Evolutionary conservation across 2,113 vertebrate genomes (phyloP).

Genomic region (Crotalus tigris): DNA sequence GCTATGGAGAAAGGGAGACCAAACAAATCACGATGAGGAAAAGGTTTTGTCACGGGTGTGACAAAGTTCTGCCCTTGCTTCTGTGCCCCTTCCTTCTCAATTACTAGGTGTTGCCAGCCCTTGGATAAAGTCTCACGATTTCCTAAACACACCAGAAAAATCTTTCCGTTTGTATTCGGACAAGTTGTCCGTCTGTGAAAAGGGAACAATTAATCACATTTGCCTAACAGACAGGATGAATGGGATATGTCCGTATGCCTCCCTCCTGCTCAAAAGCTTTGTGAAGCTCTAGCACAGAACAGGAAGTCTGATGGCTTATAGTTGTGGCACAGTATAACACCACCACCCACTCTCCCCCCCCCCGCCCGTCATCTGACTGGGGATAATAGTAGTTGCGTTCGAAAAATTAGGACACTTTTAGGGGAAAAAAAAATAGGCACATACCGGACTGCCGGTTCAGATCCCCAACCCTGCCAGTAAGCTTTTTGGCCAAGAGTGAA

Average conservation of each 20-base stretch:
- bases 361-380: not conserved
- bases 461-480: not conserved
- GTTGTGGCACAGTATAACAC: not conserved
- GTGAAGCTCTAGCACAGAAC: not conserved
- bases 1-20: not conserved
- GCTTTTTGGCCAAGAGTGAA: not conserved
- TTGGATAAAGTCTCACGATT: not conserved
- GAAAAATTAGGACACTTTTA: not conserved
- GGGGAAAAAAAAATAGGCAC: too few species aligned
- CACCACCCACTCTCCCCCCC: fast-evolving
- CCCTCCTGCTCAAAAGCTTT: not conserved
- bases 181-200: not conserved
- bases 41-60: not conserved
- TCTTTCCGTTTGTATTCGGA: not conserved
- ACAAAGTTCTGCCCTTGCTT: not conserved
- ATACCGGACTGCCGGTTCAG: not conserved
- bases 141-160: not conserved
- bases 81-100: not conserved
- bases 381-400: not conserved
- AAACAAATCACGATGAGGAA: not conserved
- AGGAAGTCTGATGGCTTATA: not conserved
- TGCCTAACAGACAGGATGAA: not conserved
- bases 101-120: not conserved
- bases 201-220: not conserved
- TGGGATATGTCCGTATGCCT: not conserved